These are phyloP conservation scores for Heliornis fulica DNA, from an alignment of 2,113 vertebrate species.

Conservation along the genomic window DNA sequence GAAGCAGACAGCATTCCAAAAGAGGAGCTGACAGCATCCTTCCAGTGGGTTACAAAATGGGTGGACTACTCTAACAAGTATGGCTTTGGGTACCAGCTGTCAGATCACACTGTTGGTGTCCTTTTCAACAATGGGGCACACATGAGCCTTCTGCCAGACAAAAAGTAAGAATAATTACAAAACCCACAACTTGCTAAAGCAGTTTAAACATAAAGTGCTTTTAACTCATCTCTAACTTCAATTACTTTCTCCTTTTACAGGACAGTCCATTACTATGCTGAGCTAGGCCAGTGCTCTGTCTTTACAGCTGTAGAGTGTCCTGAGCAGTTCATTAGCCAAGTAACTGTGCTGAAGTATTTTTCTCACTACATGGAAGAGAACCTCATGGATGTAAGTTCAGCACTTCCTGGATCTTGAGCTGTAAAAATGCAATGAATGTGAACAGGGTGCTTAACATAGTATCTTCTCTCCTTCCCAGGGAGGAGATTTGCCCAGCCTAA, in stretches of 20 bases:
- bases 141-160: constrained; percentile 96
- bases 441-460: not conserved
- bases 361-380: constrained; percentile 99
- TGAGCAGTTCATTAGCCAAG: constrained; percentile 92
- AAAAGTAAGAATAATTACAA: constrained; percentile 80
- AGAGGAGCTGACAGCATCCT: constrained; percentile 79
- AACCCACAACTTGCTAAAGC: not conserved
- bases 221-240: not conserved
- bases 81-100: constrained; percentile 97
- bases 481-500: constrained; percentile 87
- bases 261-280: constrained; percentile 95
- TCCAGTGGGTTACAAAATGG: constrained; percentile 99
- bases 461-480: constrained; percentile 76
- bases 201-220: not conserved
- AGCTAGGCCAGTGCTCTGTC: constrained; percentile 90
- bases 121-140: constrained; percentile 98
- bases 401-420: not conserved
- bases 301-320: constrained; percentile 88
- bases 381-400: constrained; percentile 94
- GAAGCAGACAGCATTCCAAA: constrained; percentile 87
- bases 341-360: constrained; percentile 97
- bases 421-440: not conserved
- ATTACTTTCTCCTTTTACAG: constrained; percentile 60
- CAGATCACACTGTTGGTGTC: constrained; percentile 95
- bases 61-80: constrained; percentile 99